Evolutionary conservation across 2,797 vertebrate genomes (phyloP).

Genomic region (Oreochromis grahami): DNA sequence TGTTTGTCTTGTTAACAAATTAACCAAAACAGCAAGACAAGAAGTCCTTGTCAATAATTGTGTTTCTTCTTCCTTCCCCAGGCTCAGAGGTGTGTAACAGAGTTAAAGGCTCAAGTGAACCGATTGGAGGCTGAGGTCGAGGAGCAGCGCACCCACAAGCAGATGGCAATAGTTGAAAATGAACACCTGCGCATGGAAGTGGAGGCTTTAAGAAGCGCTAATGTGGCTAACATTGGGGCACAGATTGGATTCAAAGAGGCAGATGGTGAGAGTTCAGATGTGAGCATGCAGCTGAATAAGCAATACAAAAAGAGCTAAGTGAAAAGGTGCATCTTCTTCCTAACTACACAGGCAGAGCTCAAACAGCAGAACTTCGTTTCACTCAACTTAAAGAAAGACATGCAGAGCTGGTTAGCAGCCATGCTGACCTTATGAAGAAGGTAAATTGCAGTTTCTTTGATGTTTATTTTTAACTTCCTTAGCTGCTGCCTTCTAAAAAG

Average conservation of each 20-base stretch:
- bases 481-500: background rate
- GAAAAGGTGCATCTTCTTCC: background rate
- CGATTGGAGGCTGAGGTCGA: slow-evolving; percentile 70
- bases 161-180: slow-evolving; percentile 85
- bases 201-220: slow-evolving; percentile 79
- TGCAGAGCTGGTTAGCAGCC: slow-evolving; percentile 90
- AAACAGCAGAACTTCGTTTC: slow-evolving; percentile 90
- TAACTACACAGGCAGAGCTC: slow-evolving; percentile 80
- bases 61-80: slow-evolving; percentile 14
- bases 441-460: slow-evolving; percentile 48
- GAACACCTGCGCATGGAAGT: slow-evolving; percentile 89
- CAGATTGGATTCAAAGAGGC: slow-evolving; percentile 89
- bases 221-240: slow-evolving; percentile 82
- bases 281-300: background rate
- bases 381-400: slow-evolving; percentile 94
- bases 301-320: fast-evolving
- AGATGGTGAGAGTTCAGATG: slow-evolving; percentile 79
- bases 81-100: slow-evolving; percentile 70
- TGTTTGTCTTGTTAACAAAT: background rate
- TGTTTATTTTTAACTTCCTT: background rate
- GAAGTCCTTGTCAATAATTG: background rate
- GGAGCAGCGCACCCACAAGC: slow-evolving; percentile 80
- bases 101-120: slow-evolving; percentile 72
- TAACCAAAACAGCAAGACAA: background rate
- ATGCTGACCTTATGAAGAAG: slow-evolving; percentile 92